These are phyloP conservation scores for Acrocephalus arundinaceus DNA, from an alignment of 2,113 vertebrate species.

Conservation along the genomic window DNA sequence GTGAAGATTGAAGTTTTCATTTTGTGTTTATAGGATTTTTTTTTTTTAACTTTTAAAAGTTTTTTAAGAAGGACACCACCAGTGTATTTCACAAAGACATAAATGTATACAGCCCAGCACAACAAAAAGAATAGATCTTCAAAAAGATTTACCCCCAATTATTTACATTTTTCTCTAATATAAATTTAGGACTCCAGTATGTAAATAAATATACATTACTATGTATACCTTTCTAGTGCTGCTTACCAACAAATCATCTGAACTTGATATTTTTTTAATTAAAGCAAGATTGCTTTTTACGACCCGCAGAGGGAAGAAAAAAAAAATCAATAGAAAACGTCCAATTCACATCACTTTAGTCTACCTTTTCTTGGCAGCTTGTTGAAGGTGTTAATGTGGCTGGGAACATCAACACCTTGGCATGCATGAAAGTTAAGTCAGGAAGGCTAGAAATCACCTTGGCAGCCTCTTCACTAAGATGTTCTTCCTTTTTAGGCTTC, in stretches of 20 bases:
- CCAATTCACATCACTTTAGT: constrained; percentile 68
- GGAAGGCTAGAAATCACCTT: constrained; percentile 87
- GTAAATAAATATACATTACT: constrained; percentile 88
- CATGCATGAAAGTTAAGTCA: constrained; percentile 92
- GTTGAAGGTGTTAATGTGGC: constrained; percentile 86
- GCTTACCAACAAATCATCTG: constrained; percentile 84
- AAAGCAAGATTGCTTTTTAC: constrained; percentile 75
- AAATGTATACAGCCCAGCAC: constrained; percentile 83
- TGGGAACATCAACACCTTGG: constrained; percentile 93
- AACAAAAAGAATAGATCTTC: constrained; percentile 80
- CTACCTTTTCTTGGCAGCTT: constrained; percentile 76
- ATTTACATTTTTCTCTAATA: constrained; percentile 89
- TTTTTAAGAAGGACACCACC: constrained; percentile 85
- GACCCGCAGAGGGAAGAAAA: constrained; percentile 34
- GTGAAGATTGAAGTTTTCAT: constrained; percentile 79
- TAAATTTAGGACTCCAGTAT: constrained; percentile 85
- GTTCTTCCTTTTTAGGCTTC: constrained; percentile 90
- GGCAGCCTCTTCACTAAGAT: constrained; percentile 90
- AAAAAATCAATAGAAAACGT: constrained; percentile 67
- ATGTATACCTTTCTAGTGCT: constrained; percentile 85
- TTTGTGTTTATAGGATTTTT: background rate
- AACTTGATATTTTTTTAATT: constrained; percentile 72
- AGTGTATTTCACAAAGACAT: constrained; percentile 89
- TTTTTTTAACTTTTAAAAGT: constrained; percentile 68
- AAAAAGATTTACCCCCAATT: constrained; percentile 84